phyloP scores from a whole-genome alignment of 2,797 vertebrate genomes.

The Helicolenus hilgendorfi region DNA sequence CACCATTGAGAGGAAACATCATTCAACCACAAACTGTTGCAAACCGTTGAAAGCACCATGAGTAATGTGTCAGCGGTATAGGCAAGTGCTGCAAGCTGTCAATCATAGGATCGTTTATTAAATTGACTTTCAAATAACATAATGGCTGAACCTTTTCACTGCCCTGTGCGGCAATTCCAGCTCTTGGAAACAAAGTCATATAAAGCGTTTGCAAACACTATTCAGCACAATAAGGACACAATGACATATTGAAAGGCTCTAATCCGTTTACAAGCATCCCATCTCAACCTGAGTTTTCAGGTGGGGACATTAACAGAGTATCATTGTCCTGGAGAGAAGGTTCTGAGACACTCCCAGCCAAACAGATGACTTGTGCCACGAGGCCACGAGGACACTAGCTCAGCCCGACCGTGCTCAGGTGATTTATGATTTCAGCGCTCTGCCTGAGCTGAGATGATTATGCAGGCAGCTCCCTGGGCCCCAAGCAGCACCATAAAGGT shows the following conservation, averaged over 20 bases:
- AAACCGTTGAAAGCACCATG: not conserved
- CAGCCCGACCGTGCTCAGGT: slow-evolving; percentile 1
- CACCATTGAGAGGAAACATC: slow-evolving; percentile 8
- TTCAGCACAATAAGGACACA: not conserved
- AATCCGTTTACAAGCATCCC: slow-evolving; percentile 10
- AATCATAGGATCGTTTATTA: not conserved
- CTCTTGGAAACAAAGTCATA: not conserved
- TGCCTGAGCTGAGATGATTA: slow-evolving; percentile 64
- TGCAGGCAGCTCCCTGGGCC: slow-evolving; percentile 51
- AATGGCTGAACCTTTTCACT: not conserved
- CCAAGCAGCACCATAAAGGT: slow-evolving; percentile 65
- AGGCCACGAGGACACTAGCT: slow-evolving; percentile 37
- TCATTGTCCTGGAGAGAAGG: slow-evolving; percentile 28
- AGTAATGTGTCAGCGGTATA: slow-evolving; percentile 1
- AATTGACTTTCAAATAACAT: slow-evolving; percentile 16
- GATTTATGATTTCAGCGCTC: slow-evolving; percentile 66
- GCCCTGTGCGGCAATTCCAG: not conserved
- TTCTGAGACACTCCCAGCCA: slow-evolving; percentile 19
- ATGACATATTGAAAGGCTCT: slow-evolving; percentile 10
- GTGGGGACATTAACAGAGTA: slow-evolving; percentile 7
- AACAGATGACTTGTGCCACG: slow-evolving; percentile 54
- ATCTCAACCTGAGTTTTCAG: slow-evolving; percentile 14
- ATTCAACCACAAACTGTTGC: slow-evolving; percentile 11
- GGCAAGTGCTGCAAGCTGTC: not conserved
- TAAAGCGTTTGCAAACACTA: not conserved